phyloP scores from a whole-genome alignment of 2,797 vertebrate species.

The Octomys mimax region DNA sequence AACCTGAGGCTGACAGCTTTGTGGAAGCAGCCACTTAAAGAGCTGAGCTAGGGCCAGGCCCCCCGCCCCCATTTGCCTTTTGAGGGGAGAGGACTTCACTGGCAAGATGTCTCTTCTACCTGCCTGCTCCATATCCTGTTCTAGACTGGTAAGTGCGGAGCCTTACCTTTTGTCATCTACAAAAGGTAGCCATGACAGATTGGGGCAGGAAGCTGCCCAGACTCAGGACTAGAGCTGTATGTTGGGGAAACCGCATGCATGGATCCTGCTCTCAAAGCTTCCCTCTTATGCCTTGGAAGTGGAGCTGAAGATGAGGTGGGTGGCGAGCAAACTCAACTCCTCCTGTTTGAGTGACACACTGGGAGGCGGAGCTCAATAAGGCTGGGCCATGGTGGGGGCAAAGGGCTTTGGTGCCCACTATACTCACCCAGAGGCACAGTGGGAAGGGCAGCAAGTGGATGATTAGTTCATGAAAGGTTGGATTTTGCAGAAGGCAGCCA shows the following conservation, averaged over 20 bases:
- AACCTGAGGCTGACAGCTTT: too few species aligned
- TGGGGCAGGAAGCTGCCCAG: background rate
- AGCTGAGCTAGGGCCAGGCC: too few species aligned
- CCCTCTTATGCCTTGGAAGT: background rate
- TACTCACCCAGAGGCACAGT: constrained; percentile 39
- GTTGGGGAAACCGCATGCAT: background rate
- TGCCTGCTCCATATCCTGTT: background rate
- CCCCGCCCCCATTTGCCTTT: background rate
- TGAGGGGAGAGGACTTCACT: background rate
- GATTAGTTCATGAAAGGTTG: constrained; percentile 77
- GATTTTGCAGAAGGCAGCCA: constrained; percentile 81
- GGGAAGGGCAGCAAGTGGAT: constrained; percentile 68
- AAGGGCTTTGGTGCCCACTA: background rate
- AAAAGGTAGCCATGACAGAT: background rate
- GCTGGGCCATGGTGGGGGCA: background rate
- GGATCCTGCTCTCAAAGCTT: background rate
- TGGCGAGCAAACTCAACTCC: background rate
- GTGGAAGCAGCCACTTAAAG: too few species aligned
- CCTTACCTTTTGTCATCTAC: background rate
- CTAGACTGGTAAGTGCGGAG: background rate
- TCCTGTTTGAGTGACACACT: background rate
- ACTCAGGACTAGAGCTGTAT: background rate
- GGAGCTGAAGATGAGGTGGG: background rate
- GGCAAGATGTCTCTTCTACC: background rate
- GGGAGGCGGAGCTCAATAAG: constrained; percentile 10